Percentiles rank a stretch among this genome's conserved stretches.
Evolutionary conservation across 2,888 invertebrate species (phyloP).

Genomic region (Loripinus fragilis): DNA sequence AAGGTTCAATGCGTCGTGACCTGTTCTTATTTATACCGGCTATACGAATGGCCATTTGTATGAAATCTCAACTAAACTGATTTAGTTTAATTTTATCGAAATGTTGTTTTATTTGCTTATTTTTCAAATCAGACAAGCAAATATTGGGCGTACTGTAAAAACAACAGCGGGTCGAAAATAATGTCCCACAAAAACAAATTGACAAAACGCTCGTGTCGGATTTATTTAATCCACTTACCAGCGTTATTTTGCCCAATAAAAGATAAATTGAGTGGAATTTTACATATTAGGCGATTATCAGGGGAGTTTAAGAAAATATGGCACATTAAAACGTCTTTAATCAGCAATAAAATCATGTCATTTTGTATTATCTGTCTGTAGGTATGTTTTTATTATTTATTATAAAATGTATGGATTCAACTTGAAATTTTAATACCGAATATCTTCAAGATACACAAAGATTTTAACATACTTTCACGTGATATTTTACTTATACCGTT

Average conservation of each 20-base stretch:
- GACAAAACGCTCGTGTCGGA: constrained; percentile 22
- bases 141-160: neutral
- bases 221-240: constrained; percentile 29
- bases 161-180: constrained; percentile 20
- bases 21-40: neutral
- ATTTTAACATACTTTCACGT: neutral
- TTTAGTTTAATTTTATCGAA: constrained; percentile 20
- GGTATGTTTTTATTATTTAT: constrained; percentile 16
- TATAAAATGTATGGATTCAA: constrained; percentile 14
- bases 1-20: neutral
- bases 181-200: constrained; percentile 23
- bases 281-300: constrained; percentile 23
- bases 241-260: constrained; percentile 26
- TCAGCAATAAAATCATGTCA: constrained; percentile 34
- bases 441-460: neutral
- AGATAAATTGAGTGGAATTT: constrained; percentile 23
- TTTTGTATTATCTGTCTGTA: constrained; percentile 10
- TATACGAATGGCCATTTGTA: neutral
- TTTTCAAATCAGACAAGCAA: neutral
- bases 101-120: constrained; percentile 19
- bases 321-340: constrained; percentile 39
- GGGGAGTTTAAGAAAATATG: constrained; percentile 30
- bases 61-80: neutral
- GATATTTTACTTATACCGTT: too few species aligned
- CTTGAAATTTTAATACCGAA: neutral